These are phyloP conservation scores for Megaceryle maxima DNA, from an alignment of 2,113 vertebrate species.

Conservation along the genomic window DNA sequence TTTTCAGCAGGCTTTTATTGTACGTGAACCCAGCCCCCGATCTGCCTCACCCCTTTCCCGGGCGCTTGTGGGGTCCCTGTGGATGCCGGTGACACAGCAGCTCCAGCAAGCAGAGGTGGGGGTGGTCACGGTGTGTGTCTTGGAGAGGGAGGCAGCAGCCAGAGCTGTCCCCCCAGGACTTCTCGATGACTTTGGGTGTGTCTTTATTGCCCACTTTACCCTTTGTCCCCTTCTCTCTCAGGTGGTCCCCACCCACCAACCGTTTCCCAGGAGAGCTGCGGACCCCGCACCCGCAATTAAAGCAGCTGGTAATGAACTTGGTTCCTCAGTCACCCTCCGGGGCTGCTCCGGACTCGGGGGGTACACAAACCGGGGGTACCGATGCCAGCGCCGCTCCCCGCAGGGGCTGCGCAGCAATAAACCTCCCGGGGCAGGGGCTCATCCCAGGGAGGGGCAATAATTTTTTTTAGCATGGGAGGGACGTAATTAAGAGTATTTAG, in stretches of 20 bases:
- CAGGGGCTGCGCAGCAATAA: not conserved
- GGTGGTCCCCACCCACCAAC: not conserved
- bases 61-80: not conserved
- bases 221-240: not conserved
- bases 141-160: not conserved
- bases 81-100: not conserved
- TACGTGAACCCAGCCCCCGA: not conserved
- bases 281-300: not conserved
- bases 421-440: not conserved
- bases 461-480: too few relatives aligned
- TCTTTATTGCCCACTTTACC: not conserved
- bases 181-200: accelerated
- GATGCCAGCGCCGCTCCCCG: not conserved
- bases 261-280: accelerated
- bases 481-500: not conserved
- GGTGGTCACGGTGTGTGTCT: accelerated
- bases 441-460: not conserved
- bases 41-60: not conserved
- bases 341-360: accelerated
- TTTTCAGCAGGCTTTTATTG: not conserved
- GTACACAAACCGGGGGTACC: accelerated
- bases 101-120: not conserved
- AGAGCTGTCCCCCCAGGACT: too few relatives aligned
- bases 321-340: accelerated
- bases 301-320: accelerated